A percentile compares a stretch with the other conserved stretches of the same genome.
These are phyloP conservation scores for Caprella mutica DNA, from an alignment of 2,888 invertebrate genomes.

Conservation along the genomic window DNA sequence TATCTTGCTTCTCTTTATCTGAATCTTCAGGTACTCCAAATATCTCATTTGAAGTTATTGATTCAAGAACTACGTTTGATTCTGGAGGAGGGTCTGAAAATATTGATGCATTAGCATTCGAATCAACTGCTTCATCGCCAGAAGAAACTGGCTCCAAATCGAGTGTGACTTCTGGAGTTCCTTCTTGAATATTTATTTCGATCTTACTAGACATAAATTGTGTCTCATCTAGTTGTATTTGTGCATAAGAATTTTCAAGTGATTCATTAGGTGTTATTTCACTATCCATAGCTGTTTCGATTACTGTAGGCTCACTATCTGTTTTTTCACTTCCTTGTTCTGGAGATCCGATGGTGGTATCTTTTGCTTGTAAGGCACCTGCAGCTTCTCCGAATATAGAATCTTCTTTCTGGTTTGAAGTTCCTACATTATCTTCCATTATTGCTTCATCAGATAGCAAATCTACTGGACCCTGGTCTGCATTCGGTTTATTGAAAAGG, in stretches of 20 bases:
- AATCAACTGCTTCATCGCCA: no score
- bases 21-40: neutral
- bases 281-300: constrained; percentile 21
- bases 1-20: neutral
- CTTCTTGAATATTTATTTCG: no score
- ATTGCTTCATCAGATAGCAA: constrained; percentile 26
- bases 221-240: no score
- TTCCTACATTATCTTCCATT: neutral
- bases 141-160: neutral
- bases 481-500: constrained; percentile 33
- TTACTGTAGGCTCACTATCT: constrained; percentile 25
- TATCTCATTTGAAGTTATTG: neutral
- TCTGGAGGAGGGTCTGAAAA: no score
- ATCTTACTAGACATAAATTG: neutral
- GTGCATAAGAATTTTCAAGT: no score
- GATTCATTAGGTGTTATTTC: no score
- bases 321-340: constrained; percentile 29
- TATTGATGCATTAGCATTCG: no score
- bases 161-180: neutral
- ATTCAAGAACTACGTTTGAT: neutral
- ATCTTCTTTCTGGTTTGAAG: constrained; percentile 6
- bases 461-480: constrained; percentile 17
- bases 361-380: constrained; percentile 11
- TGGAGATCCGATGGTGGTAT: constrained; percentile 12
- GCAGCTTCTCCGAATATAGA: constrained; percentile 1